A percentile compares a stretch with the other conserved stretches of the same genome.
Evolutionary conservation across 2,888 invertebrate genomes (phyloP).

Genomic region (Eupithecia inturbata): DNA sequence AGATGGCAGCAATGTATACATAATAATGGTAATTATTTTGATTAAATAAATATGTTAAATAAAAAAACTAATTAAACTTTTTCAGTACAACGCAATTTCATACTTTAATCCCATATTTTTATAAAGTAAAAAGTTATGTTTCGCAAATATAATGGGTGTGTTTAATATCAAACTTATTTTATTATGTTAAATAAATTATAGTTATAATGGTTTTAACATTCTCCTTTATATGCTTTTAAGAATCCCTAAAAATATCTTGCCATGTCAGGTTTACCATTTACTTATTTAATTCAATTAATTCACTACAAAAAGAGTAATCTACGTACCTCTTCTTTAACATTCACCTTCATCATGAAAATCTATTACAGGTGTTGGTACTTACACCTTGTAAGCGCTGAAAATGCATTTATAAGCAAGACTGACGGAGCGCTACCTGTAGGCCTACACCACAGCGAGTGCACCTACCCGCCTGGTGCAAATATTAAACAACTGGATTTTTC

Average conservation of each 20-base stretch:
- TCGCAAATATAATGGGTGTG: not conserved
- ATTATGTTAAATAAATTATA: not conserved
- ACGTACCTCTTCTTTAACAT: too few relatives aligned
- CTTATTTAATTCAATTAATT: not conserved
- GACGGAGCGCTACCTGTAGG: constrained; percentile 21
- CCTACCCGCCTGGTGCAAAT: not conserved
- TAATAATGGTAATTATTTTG: too few relatives aligned
- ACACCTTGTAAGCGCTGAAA: not conserved
- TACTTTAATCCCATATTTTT: too few relatives aligned
- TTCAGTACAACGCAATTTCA: too few relatives aligned
- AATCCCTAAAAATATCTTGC: not conserved
- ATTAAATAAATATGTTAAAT: too few relatives aligned
- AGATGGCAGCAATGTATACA: too few relatives aligned
- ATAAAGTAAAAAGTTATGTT: too few relatives aligned
- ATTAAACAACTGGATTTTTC: constrained; percentile 21
- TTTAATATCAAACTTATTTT: not conserved
- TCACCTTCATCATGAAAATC: not conserved
- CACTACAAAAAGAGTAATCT: not conserved
- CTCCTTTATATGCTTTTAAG: not conserved
- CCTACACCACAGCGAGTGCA: constrained; percentile 15
- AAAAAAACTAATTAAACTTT: too few relatives aligned
- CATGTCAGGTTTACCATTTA: too few relatives aligned
- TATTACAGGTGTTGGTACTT: not conserved
- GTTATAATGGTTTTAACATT: not conserved
- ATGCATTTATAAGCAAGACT: not conserved